Conservation (phyloP, 2,113 vertebrate genomes). For the Neodon shergylaensis region DNA sequence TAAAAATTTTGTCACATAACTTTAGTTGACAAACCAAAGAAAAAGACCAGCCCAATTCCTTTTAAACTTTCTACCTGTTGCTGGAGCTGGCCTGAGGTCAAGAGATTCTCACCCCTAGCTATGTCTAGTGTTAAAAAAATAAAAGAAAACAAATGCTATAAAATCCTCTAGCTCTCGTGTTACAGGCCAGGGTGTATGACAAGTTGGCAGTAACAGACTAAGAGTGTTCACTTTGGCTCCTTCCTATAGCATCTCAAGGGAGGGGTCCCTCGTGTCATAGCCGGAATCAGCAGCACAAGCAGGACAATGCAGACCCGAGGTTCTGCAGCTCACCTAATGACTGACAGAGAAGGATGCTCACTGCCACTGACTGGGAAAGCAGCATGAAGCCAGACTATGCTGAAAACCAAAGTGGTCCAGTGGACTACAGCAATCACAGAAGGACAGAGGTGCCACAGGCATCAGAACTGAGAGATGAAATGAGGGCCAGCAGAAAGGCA, state of each 20-base stretch:
- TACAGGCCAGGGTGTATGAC: too few relatives aligned
- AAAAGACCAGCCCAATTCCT: not conserved
- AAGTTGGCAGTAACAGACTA: not conserved
- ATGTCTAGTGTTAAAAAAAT: not conserved
- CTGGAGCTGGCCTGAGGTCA: not conserved
- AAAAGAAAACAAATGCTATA: not conserved
- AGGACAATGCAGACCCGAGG: not conserved
- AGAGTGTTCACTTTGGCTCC: not conserved
- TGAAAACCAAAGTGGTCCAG: not conserved
- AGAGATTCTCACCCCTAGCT: not conserved
- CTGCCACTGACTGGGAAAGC: not conserved
- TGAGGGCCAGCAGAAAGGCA: not conserved
- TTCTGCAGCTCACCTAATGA: not conserved
- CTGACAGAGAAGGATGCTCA: not conserved
- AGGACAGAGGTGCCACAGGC: not conserved
- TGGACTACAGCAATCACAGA: not conserved
- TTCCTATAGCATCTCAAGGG: not conserved
- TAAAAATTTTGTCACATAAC: not conserved
- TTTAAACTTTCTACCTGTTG: not conserved
- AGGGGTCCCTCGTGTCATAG: not conserved
- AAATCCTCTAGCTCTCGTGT: not conserved
- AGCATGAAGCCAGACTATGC: not conserved
- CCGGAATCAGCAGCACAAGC: not conserved
- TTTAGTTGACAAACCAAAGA: conserved; percentile 18
- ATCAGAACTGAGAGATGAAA: not conserved